Evolutionary conservation across 1,140 invertebrate genomes (phyloP).

Genomic region (Amyelois transitella): DNA sequence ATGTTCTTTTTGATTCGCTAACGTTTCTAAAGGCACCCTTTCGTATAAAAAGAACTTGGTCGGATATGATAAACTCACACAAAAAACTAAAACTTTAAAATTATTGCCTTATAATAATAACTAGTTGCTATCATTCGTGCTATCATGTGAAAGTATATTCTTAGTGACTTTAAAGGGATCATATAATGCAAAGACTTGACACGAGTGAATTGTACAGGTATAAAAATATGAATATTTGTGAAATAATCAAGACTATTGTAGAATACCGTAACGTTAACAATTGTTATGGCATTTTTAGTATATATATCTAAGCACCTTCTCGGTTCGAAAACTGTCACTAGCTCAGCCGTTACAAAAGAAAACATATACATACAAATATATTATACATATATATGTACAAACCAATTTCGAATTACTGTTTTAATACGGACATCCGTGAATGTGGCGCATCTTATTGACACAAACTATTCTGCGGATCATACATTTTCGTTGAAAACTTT

Average conservation of each 20-base stretch:
- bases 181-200: background rate
- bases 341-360: background rate
- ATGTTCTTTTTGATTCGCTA: background rate
- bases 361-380: background rate
- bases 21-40: conserved; percentile 34
- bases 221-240: background rate
- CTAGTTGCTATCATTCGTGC: background rate
- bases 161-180: background rate
- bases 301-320: background rate
- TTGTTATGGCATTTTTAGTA: background rate
- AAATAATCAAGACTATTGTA: background rate
- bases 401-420: background rate
- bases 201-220: background rate
- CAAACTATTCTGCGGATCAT: too few relatives aligned
- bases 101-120: background rate
- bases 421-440: too few relatives aligned
- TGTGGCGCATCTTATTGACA: background rate
- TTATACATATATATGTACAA: background rate
- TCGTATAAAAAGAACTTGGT: conserved; percentile 26
- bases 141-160: background rate
- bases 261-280: background rate
- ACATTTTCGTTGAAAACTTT: too few relatives aligned
- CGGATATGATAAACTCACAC: conserved; percentile 6
- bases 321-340: background rate
- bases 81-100: background rate